Evolutionary conservation across 2,888 invertebrate species (phyloP).

Genomic region (Napeogenes inachia): DNA sequence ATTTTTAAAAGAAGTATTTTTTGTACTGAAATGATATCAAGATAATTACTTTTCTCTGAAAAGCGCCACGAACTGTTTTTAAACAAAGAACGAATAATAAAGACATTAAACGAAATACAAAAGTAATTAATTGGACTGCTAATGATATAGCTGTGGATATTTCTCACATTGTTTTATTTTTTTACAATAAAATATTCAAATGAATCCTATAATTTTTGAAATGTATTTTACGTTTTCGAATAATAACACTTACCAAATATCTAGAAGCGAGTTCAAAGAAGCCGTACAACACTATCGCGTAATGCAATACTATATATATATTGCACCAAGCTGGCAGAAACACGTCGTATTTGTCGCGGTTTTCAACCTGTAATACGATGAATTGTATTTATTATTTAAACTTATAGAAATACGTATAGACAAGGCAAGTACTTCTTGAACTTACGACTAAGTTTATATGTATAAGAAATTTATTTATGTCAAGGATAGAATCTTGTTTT

Average conservation of each 20-base stretch:
- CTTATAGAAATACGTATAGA: too few species aligned
- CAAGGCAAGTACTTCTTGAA: too few species aligned
- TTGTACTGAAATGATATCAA: background rate
- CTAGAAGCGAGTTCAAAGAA: slow-evolving; percentile 81
- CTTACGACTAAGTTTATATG: too few species aligned
- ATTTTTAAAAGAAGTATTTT: background rate
- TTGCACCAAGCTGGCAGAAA: slow-evolving; percentile 82
- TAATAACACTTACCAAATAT: slow-evolving; percentile 77
- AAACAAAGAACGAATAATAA: too few species aligned
- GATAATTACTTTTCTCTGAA: slow-evolving; percentile 1
- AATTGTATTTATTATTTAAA: background rate
- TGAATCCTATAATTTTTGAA: too few species aligned
- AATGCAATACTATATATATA: slow-evolving; percentile 81
- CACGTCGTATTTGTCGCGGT: slow-evolving; percentile 82
- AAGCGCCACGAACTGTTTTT: background rate
- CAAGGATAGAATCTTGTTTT: slow-evolving; percentile 9
- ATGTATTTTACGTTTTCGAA: too few species aligned
- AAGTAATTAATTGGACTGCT: too few species aligned
- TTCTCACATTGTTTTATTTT: too few species aligned
- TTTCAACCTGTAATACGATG: slow-evolving; percentile 70
- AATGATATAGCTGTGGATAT: too few species aligned
- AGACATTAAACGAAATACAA: too few species aligned
- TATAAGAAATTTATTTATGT: too few species aligned
- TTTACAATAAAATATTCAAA: too few species aligned
- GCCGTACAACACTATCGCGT: slow-evolving; percentile 79